Evolutionary conservation across 2,888 invertebrate species (phyloP).

Genomic region (Prosopocoilus inquinatus): DNA sequence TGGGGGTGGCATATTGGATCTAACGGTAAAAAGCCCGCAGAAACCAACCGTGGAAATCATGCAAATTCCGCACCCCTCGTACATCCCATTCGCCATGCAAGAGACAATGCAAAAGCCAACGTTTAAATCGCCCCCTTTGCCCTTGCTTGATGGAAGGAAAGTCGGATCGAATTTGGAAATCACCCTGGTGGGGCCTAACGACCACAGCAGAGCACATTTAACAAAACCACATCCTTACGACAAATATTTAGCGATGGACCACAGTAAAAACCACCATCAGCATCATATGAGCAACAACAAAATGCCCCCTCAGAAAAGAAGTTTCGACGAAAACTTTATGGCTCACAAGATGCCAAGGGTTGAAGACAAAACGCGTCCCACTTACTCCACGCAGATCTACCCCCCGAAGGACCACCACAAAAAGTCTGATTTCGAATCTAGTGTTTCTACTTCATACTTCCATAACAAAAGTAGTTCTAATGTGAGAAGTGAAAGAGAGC

Average conservation of each 20-base stretch:
- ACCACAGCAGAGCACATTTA: neutral
- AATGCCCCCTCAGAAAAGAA: slow-evolving; percentile 53
- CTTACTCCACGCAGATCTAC: slow-evolving; percentile 13
- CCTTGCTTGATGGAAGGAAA: slow-evolving; percentile 49
- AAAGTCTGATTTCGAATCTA: slow-evolving; percentile 13
- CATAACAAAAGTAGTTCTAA: neutral
- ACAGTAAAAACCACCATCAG: slow-evolving; percentile 1
- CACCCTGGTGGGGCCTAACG: slow-evolving; percentile 56
- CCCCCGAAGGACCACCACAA: slow-evolving; percentile 5
- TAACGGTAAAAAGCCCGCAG: slow-evolving; percentile 58
- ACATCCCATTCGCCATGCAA: slow-evolving; percentile 21
- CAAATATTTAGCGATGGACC: neutral
- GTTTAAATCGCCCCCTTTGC: slow-evolving; percentile 34
- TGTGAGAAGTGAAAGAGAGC: too few species aligned
- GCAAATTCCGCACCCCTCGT: slow-evolving; percentile 52
- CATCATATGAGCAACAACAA: slow-evolving; percentile 23
- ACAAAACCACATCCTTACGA: slow-evolving; percentile 1
- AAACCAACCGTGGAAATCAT: slow-evolving; percentile 60
- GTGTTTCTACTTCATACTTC: neutral
- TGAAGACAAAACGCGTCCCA: slow-evolving; percentile 30
- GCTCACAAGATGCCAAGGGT: slow-evolving; percentile 51
- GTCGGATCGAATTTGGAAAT: slow-evolving; percentile 70
- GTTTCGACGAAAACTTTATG: slow-evolving; percentile 58
- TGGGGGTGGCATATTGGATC: slow-evolving; percentile 62
- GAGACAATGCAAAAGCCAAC: neutral